phyloP scores from a whole-genome alignment of 2,113 vertebrate genomes.

The Noturus placidus region DNA sequence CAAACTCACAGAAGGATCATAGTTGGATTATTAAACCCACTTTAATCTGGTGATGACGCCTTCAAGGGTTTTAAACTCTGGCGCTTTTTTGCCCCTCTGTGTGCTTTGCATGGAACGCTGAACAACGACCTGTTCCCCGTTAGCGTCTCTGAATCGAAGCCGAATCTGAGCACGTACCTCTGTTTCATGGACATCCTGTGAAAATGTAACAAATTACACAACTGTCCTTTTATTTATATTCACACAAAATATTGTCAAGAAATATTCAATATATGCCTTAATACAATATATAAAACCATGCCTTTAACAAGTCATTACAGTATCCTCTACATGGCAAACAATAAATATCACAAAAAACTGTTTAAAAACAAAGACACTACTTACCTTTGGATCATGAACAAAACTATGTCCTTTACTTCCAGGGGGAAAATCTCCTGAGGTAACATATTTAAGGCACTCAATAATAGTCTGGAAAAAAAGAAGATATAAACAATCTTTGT shows the following conservation, averaged over 20 bases:
- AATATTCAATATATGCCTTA: not conserved
- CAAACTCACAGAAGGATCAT: not conserved
- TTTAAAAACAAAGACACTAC: not conserved
- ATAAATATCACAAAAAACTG: not conserved
- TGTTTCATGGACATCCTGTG: constrained; percentile 91
- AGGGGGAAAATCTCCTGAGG: constrained; percentile 92
- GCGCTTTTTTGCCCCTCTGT: constrained; percentile 88
- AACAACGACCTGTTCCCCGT: constrained; percentile 80
- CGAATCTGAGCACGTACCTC: constrained; percentile 94
- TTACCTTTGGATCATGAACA: constrained; percentile 97
- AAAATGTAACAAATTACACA: not conserved
- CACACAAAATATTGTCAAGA: not conserved
- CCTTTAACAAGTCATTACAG: not conserved
- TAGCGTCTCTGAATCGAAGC: constrained; percentile 87
- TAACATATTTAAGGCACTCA: constrained; percentile 94
- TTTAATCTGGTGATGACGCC: constrained; percentile 87
- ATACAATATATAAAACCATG: not conserved
- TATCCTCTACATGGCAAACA: not conserved
- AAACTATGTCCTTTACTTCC: constrained; percentile 94
- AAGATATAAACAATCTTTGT: not conserved
- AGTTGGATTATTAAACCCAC: constrained; percentile 67
- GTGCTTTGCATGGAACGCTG: constrained; percentile 92
- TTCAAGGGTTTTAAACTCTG: constrained; percentile 92
- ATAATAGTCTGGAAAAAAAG: constrained; percentile 85
- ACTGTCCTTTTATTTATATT: not conserved